A percentile compares a stretch with the other conserved stretches of the same genome.
Evolutionary conservation across 2,797 vertebrate species (phyloP).

Genomic region (Allobates femoralis): DNA sequence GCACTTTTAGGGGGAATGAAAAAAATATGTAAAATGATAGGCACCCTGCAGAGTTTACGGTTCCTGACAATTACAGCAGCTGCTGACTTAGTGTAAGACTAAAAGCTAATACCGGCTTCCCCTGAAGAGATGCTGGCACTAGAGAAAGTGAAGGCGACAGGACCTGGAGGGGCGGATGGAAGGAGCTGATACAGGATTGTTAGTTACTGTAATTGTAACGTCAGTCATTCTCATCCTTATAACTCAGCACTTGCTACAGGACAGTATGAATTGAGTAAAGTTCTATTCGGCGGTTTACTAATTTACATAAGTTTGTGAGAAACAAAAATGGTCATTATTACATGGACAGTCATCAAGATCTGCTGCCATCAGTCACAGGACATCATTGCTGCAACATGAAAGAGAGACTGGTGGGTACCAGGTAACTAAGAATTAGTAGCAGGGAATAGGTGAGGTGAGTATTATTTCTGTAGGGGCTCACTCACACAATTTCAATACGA

Average conservation of each 20-base stretch:
- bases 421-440: too few relatives aligned
- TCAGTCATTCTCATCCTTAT: background rate
- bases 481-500: too few relatives aligned
- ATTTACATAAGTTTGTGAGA: background rate
- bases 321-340: background rate
- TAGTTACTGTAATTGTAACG: background rate
- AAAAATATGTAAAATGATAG: too few relatives aligned
- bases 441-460: too few relatives aligned
- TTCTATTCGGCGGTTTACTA: background rate
- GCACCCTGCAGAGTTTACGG: background rate
- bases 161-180: background rate
- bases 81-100: conserved; percentile 8
- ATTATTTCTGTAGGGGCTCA: too few relatives aligned
- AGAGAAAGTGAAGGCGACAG: background rate
- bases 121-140: background rate
- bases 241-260: background rate
- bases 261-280: background rate
- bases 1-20: too few relatives aligned
- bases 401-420: too few relatives aligned
- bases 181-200: conserved; percentile 8
- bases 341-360: too few relatives aligned
- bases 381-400: too few relatives aligned
- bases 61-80: background rate
- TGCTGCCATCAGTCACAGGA: too few relatives aligned
- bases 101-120: background rate